Evolutionary conservation across 2,888 invertebrate species (phyloP).

Genomic region (Antitype chi): DNA sequence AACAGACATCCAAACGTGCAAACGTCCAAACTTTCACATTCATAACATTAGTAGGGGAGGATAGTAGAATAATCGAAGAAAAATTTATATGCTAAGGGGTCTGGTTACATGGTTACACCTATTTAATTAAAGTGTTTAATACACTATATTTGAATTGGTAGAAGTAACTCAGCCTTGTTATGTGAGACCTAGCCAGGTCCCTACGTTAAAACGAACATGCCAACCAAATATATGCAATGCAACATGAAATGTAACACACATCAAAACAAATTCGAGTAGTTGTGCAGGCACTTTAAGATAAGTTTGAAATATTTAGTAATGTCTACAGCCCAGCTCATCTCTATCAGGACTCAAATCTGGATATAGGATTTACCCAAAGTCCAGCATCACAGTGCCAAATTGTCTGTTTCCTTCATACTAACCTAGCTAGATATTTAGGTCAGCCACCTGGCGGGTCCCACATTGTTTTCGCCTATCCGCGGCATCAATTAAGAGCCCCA

Average conservation of each 20-base stretch:
- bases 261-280: background rate
- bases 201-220: no score
- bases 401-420: background rate
- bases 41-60: no score
- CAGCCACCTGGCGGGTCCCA: conserved; percentile 30
- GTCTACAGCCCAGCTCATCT: background rate
- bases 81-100: no score
- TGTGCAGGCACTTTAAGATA: background rate
- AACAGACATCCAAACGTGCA: no score
- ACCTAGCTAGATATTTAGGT: conserved; percentile 23
- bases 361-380: background rate
- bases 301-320: background rate
- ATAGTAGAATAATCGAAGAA: no score
- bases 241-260: background rate
- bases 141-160: no score
- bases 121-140: no score
- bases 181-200: no score
- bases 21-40: no score
- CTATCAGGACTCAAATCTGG: background rate
- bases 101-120: no score
- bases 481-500: background rate
- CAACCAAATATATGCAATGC: background rate
- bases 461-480: conserved; percentile 33
- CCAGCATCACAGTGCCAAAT: background rate
- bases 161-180: no score